A percentile compares a stretch with the other conserved stretches of the same genome.
Conservation (phyloP, 2,888 invertebrate species). For the Odontocolon sp. region DNA sequence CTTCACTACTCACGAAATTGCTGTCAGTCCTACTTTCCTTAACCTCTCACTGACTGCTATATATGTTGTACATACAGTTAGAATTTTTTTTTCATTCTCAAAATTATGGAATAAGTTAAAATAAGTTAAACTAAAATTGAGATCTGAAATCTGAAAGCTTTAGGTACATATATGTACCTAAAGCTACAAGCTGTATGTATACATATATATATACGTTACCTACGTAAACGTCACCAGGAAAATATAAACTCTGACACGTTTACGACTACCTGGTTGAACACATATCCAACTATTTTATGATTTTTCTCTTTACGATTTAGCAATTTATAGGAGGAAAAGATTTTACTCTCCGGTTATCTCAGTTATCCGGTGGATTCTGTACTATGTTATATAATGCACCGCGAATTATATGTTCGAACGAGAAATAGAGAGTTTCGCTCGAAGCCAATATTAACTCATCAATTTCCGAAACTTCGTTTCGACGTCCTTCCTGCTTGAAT, state of each 20-base stretch:
- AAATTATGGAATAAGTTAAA: neutral
- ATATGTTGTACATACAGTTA: slow-evolving; percentile 19
- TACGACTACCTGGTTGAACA: neutral
- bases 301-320: neutral
- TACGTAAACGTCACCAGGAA: neutral
- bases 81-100: neutral
- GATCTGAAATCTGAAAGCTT: neutral
- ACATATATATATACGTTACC: too few relatives aligned
- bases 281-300: neutral
- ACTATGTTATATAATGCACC: neutral
- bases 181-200: too few relatives aligned
- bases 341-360: neutral
- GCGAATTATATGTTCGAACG: neutral
- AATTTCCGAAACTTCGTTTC: neutral
- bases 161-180: too few relatives aligned
- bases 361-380: neutral
- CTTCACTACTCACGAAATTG: slow-evolving; percentile 30
- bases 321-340: slow-evolving; percentile 11
- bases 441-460: slow-evolving; percentile 4
- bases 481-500: neutral
- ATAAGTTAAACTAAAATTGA: neutral
- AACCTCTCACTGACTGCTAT: slow-evolving; percentile 15
- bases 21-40: slow-evolving; percentile 39
- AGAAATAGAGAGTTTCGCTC: neutral
- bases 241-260: neutral